Evolutionary conservation across 2,113 vertebrate species (phyloP), one percentile per base, ranked within the genome.

Genomic region (Apteryx mantelli): DNA sequence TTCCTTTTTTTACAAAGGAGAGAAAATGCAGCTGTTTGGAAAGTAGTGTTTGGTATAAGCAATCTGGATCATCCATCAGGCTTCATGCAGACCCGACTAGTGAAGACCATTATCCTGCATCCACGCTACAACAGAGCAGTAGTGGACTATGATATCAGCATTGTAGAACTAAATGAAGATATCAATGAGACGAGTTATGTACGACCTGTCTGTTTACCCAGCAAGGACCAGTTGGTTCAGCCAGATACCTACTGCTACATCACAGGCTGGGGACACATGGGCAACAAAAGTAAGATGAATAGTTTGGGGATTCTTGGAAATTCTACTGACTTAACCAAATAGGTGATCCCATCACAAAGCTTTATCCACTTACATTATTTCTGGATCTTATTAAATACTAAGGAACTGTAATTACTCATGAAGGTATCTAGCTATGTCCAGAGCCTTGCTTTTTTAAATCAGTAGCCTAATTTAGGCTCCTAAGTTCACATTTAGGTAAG

Each of bases 251-350:
- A 99, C 97, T 99, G 99, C 90, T 99, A 99, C 95, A 99, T 99
- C 98, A 99, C 99, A 0, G 99, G 99, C 95, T 99, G 99, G 99
- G 99, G 99, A 42, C 99, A 99, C 97, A 99, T 99, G 98, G 99
- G 99, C 84, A 99, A 98, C 98, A 98, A 98, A 98, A 99, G 99
- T 99, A 98, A 99, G 99, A 52, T 22, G 4, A 83, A 0, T 50
- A 25, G 24, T 89, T 73, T 53, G 58, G 34, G 24, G 28, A 32
- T 22, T 75, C 18, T 32, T 55, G 24, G 73, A 30, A 68, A 84
- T 82, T 65, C 53, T 56, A 12, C 25, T 30, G 42, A 61, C 11
- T 50, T 83, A 52, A 74, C 42, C 22, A 75, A 70, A 75, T 25
- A 30, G 36, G 14, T 19, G 7, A 65, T 50, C 22, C 26, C 0